Percentiles rank a stretch among this genome's conserved stretches.
Evolutionary conservation across 2,888 invertebrate genomes (phyloP).

Genomic region (Mechanitis mazaeus): DNA sequence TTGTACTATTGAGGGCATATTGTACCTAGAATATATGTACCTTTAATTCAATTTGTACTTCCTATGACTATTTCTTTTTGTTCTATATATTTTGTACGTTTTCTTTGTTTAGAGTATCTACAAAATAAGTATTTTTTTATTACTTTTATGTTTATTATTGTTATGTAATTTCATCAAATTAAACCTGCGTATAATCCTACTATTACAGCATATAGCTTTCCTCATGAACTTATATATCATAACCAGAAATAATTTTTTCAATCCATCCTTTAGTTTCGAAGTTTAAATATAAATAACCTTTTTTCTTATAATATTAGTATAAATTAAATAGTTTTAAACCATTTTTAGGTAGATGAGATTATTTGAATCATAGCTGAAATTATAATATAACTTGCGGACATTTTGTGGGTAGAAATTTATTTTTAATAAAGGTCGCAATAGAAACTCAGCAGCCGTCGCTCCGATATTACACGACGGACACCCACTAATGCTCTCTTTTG

Average conservation of each 20-base stretch:
- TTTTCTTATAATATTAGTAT: no score
- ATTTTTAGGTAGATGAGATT: no score
- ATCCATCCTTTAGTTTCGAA: no score
- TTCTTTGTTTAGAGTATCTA: not conserved
- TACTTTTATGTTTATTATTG: no score
- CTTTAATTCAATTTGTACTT: constrained; percentile 57
- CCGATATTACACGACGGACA: constrained; percentile 66
- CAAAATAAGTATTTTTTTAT: not conserved
- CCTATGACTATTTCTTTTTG: not conserved
- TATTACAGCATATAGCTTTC: no score
- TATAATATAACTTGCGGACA: constrained; percentile 57
- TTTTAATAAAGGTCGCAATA: constrained; percentile 72
- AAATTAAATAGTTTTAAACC: no score
- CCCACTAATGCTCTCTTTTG: constrained; percentile 70
- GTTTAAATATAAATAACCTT: no score
- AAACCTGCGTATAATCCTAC: no score
- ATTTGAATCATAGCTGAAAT: constrained; percentile 30
- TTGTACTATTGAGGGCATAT: constrained; percentile 62
- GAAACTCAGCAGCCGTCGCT: constrained; percentile 63
- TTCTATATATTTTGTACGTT: not conserved
- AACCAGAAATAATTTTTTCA: no score
- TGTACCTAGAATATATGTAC: constrained; percentile 57
- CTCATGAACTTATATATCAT: no score
- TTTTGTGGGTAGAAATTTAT: constrained; percentile 71
- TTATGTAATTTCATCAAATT: no score